A percentile compares a stretch with the other conserved stretches of the same genome.
Conservation (phyloP, 2,797 vertebrate species). For the Hypotaenidia philippensis region DNA sequence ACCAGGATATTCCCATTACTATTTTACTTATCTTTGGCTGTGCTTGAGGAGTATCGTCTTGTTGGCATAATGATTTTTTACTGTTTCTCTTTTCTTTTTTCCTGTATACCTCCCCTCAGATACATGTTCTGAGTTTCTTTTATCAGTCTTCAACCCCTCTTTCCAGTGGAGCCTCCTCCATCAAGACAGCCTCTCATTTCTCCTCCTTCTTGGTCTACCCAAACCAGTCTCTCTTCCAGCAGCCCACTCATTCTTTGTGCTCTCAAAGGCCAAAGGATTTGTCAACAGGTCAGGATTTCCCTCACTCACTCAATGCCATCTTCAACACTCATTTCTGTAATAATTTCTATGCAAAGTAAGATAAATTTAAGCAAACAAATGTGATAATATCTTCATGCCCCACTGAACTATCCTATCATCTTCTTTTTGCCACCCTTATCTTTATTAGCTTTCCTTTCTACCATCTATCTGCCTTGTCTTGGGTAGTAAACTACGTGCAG, state of each 20-base stretch:
- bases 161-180: not conserved
- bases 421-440: not conserved
- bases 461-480: not conserved
- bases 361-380: not conserved
- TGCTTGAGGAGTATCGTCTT: not conserved
- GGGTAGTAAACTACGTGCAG: not conserved
- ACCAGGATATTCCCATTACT: not conserved
- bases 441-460: not conserved
- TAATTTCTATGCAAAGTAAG: not conserved
- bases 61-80: not conserved
- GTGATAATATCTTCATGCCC: not conserved
- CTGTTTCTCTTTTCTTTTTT: not conserved
- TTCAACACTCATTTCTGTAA: not conserved
- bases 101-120: not conserved
- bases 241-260: not conserved
- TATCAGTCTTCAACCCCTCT: not conserved
- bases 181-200: not conserved
- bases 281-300: not conserved
- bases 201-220: not conserved
- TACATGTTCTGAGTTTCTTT: not conserved
- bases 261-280: not conserved
- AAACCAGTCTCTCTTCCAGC: not conserved
- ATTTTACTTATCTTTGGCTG: not conserved
- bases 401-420: not conserved
- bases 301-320: not conserved